Conservation (phyloP, 2,113 vertebrate genomes). For the Chaetodon trifascialis region DNA sequence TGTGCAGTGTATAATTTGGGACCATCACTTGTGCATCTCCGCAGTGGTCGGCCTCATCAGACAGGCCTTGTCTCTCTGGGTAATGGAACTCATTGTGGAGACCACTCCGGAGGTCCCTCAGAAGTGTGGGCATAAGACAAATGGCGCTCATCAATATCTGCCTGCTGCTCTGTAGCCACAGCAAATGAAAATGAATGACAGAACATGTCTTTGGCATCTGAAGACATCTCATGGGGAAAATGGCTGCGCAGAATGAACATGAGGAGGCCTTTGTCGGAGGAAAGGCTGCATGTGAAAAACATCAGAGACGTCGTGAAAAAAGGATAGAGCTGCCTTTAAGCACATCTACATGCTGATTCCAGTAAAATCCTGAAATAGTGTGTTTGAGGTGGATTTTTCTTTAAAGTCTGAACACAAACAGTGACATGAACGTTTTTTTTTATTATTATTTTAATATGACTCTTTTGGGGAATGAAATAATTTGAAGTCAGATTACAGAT, state of each 20-base stretch:
- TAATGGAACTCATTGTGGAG: slow-evolving; percentile 52
- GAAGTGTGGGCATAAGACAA: slow-evolving; percentile 63
- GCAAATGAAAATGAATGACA: slow-evolving; percentile 68
- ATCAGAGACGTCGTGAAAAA: not conserved
- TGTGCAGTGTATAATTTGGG: slow-evolving; percentile 55
- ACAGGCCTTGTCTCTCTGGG: slow-evolving; percentile 25
- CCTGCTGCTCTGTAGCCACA: slow-evolving; percentile 53
- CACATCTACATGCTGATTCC: not conserved
- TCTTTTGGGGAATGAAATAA: slow-evolving; percentile 19
- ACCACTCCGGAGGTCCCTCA: slow-evolving; percentile 56
- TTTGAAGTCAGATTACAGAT: slow-evolving; percentile 43
- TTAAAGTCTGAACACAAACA: slow-evolving; percentile 42
- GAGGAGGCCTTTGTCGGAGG: slow-evolving; percentile 20
- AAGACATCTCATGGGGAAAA: slow-evolving; percentile 52
- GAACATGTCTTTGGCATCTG: slow-evolving; percentile 51
- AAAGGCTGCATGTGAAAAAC: slow-evolving; percentile 41
- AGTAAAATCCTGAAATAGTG: slow-evolving; percentile 1
- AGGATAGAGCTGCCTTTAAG: not conserved
- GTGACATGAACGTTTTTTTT: slow-evolving; percentile 27
- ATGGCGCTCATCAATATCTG: slow-evolving; percentile 65
- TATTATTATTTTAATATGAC: slow-evolving; percentile 43
- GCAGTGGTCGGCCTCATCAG: slow-evolving; percentile 38
- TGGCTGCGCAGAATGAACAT: slow-evolving; percentile 25
- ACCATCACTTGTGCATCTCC: slow-evolving; percentile 32
- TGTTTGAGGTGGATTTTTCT: not conserved